These are phyloP conservation scores for Lamproptera curius DNA, from an alignment of 2,888 invertebrate species.

Conservation along the genomic window DNA sequence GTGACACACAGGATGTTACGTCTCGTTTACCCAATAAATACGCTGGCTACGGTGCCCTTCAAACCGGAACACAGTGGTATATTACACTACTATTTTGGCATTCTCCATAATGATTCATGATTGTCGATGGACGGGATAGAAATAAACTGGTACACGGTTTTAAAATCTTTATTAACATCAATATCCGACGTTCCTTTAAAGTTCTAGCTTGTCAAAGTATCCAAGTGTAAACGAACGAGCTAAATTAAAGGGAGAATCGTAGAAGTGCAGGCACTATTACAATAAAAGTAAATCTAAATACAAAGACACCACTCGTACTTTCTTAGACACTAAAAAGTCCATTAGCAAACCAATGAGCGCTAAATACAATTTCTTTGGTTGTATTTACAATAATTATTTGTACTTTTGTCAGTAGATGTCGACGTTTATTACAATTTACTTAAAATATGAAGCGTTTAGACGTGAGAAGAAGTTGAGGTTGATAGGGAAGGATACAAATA, in stretches of 20 bases:
- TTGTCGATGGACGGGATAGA: too few relatives aligned
- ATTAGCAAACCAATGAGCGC: constrained; percentile 28
- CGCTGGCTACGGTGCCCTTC: too few relatives aligned
- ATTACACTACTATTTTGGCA: too few relatives aligned
- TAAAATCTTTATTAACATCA: constrained; percentile 16
- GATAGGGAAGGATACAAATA: neutral
- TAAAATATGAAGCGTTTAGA: constrained; percentile 1
- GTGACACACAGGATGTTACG: too few relatives aligned
- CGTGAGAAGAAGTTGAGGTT: neutral
- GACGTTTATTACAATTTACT: constrained; percentile 14
- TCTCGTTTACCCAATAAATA: too few relatives aligned
- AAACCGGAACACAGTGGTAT: too few relatives aligned
- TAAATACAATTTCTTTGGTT: constrained; percentile 63
- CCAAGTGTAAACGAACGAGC: constrained; percentile 34
- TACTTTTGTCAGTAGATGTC: constrained; percentile 18
- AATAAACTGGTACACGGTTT: constrained; percentile 17
- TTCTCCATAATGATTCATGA: too few relatives aligned
- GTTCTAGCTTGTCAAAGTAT: constrained; percentile 7
- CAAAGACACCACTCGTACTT: constrained; percentile 14
- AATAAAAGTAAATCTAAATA: constrained; percentile 38
- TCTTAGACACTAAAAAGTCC: constrained; percentile 15
- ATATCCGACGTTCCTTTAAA: constrained; percentile 9
- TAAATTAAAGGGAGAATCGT: constrained; percentile 34
- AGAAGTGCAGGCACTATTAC: constrained; percentile 53
- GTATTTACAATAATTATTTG: constrained; percentile 46